Evolutionary conservation across 1,140 invertebrate species (phyloP).

Genomic region (Nixonia krombeini): DNA sequence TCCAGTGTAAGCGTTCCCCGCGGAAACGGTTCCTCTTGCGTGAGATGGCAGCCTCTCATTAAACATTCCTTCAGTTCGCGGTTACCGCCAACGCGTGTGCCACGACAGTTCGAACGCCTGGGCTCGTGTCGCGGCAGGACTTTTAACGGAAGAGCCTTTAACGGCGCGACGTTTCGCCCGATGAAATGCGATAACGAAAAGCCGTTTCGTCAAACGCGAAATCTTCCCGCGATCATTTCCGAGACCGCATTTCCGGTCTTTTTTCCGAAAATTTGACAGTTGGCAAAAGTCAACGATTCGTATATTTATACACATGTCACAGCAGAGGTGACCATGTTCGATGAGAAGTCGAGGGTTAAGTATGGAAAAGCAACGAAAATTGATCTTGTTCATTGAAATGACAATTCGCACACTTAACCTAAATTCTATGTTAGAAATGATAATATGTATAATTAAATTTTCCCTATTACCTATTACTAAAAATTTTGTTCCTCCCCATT

Average conservation of each 20-base stretch:
- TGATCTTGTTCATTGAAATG: too few species aligned
- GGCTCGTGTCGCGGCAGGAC: neutral
- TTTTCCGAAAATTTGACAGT: neutral
- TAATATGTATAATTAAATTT: too few species aligned
- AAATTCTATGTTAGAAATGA: too few species aligned
- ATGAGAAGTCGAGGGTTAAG: too few species aligned
- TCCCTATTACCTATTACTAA: too few species aligned
- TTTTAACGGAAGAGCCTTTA: neutral
- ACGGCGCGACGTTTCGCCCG: neutral
- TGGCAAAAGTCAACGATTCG: too few species aligned
- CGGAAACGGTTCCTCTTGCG: constrained; percentile 56
- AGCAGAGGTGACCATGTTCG: too few species aligned
- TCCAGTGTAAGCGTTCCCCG: constrained; percentile 29
- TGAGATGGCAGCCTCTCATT: constrained; percentile 60
- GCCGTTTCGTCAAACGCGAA: neutral
- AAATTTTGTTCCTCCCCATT: too few species aligned
- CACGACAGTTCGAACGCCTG: neutral
- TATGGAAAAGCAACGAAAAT: too few species aligned
- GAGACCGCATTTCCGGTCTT: neutral
- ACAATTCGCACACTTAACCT: too few species aligned
- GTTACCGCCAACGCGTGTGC: constrained; percentile 9
- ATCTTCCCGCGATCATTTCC: neutral
- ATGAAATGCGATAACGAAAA: neutral
- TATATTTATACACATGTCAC: too few species aligned
- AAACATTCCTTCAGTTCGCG: constrained; percentile 59